Base-by-base conservation (phyloP, 2,113 vertebrate genomes). In the Butorides virescens region DNA sequence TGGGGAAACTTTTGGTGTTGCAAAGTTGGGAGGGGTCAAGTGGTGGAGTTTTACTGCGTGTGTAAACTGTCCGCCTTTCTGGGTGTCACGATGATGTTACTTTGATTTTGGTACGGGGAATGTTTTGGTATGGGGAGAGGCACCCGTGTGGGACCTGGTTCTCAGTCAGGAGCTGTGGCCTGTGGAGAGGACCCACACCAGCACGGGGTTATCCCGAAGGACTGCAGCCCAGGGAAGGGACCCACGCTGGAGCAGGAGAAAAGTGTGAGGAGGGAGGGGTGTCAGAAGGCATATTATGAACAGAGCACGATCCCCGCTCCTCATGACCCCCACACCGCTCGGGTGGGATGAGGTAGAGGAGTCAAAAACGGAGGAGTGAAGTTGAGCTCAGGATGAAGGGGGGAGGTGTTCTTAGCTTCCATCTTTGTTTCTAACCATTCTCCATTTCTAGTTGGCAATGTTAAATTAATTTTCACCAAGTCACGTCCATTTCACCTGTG, bases 401-500 rank as follows among this genome's bases (percentile, higher is more conserved):
- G 8, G 2, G 26, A 34, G 8, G 7, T 4, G 23, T 20, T 36
- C 39, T 39, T 26, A 61, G 10, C 13, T 42, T 62, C 47, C 7
- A 2, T 27, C 27, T 66, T 72, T 44, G 16, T 59, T 75, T 65
- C n/a, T 65, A 71, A 44, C 14, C 9, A 7, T 66, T 71, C 30
- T 70, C 37, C 9, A 32, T 32, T 77, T 71, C n/a, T 44, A n/a
- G 16, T 6, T 61, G n/a, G 25, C 27, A 27, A 32, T 15, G 15
- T 27, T n/a, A 66, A 55, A 66, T 49, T 34, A 61, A 30, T 86
- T 76, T 81, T 50, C 52, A 72, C 8, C 13, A n/a, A 71, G 7
- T 20, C 32, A 13, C 11, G 25, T 21, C 47, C 0, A 0, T 44
- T 70, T 61, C n/a, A 6, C 9, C n/a, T 1, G 1, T 42, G n/a